These are phyloP conservation scores for Euproctis similis DNA, from an alignment of 2,888 invertebrate species.

Conservation along the genomic window DNA sequence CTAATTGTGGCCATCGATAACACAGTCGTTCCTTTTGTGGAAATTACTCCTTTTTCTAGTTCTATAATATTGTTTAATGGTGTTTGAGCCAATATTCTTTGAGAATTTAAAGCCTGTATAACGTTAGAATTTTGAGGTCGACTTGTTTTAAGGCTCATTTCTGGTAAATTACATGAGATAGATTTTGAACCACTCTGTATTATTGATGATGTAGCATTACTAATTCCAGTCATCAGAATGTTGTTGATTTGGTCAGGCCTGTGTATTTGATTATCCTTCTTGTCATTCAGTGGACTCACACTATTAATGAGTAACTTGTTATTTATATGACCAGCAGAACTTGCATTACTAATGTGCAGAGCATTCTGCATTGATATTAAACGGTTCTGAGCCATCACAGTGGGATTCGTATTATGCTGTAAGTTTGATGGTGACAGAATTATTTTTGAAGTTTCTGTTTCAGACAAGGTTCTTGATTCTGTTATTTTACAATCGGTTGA, in stretches of 20 bases:
- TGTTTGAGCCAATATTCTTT: slow-evolving; percentile 46
- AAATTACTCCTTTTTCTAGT: slow-evolving; percentile 47
- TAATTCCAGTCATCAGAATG: slow-evolving; percentile 43
- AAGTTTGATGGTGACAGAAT: slow-evolving; percentile 57
- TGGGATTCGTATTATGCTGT: slow-evolving; percentile 50
- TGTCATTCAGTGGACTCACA: slow-evolving; percentile 45
- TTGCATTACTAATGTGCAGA: slow-evolving; percentile 49
- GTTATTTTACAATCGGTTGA: slow-evolving; percentile 48
- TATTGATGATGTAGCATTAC: slow-evolving; percentile 42
- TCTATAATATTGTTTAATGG: slow-evolving; percentile 51
- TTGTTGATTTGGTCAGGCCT: slow-evolving; percentile 51
- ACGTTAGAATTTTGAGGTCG: slow-evolving; percentile 52
- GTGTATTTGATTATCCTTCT: slow-evolving; percentile 44
- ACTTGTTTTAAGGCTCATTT: slow-evolving; percentile 33
- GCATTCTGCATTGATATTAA: slow-evolving; percentile 64
- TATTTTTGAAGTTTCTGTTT: slow-evolving; percentile 55
- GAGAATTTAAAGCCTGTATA: slow-evolving; percentile 56
- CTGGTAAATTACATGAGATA: slow-evolving; percentile 44
- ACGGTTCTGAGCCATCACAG: slow-evolving; percentile 64
- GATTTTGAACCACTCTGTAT: slow-evolving; percentile 54
- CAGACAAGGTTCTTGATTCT: slow-evolving; percentile 38
- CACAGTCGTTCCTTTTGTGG: slow-evolving; percentile 31
- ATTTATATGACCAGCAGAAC: slow-evolving; percentile 46
- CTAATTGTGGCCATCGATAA: slow-evolving; percentile 55
- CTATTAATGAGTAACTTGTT: slow-evolving; percentile 59